Conservation (phyloP, 2,888 invertebrate species). For the Lepidocyrtinus sp. region DNA sequence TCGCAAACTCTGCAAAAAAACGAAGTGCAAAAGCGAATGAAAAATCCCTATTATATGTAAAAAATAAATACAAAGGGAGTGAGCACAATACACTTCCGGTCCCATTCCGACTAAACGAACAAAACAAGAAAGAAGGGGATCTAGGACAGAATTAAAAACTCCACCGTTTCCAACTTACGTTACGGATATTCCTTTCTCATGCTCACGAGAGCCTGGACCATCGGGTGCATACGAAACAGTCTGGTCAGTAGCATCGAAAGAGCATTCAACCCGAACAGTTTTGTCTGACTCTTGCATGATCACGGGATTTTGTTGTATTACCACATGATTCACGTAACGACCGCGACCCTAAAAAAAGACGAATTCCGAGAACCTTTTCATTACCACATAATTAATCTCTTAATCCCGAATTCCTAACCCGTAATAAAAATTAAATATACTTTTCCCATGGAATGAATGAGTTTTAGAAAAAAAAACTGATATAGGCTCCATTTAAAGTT, state of each 20-base stretch:
- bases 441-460: no score
- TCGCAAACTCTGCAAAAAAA: no score
- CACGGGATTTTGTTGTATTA: conserved; percentile 74
- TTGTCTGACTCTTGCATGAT: conserved; percentile 74
- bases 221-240: conserved; percentile 73
- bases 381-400: background rate
- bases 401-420: background rate
- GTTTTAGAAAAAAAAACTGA: no score
- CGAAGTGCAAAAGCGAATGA: no score
- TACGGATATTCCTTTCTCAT: conserved; percentile 72
- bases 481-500: no score
- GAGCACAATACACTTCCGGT: conserved; percentile 24
- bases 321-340: conserved; percentile 73
- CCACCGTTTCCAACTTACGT: conserved; percentile 71
- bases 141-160: background rate
- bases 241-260: conserved; percentile 73
- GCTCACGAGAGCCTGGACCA: conserved; percentile 70
- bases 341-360: conserved; percentile 71
- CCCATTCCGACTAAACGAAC: background rate
- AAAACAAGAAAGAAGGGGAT: conserved; percentile 1
- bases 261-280: conserved; percentile 74
- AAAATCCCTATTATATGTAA: no score
- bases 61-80: background rate
- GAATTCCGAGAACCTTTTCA: background rate
- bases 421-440: background rate